Evolutionary conservation across 2,797 vertebrate species (phyloP).

Genomic region (Cirrhinus molitorella): DNA sequence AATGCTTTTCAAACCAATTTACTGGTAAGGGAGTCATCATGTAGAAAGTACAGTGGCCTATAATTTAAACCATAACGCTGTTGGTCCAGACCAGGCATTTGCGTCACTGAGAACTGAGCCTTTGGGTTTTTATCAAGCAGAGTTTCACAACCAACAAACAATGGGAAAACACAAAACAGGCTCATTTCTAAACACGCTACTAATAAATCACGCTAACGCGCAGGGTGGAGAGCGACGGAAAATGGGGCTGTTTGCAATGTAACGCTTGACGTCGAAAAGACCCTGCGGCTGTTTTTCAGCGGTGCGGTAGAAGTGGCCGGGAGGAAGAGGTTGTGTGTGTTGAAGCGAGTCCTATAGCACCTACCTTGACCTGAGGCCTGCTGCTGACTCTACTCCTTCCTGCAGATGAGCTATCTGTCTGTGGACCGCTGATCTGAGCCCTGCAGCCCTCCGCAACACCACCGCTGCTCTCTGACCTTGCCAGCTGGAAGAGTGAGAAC

Average conservation of each 20-base stretch:
- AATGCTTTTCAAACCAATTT: slow-evolving; percentile 66
- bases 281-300: slow-evolving; percentile 57
- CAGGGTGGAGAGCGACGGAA: slow-evolving; percentile 58
- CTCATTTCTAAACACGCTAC: slow-evolving; percentile 46
- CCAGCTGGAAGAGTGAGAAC: slow-evolving; percentile 59
- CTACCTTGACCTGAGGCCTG: slow-evolving; percentile 85
- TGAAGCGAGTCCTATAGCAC: slow-evolving; percentile 70
- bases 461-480: slow-evolving; percentile 65
- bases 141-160: slow-evolving; percentile 54
- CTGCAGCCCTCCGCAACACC: slow-evolving; percentile 65
- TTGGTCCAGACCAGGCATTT: slow-evolving; percentile 55
- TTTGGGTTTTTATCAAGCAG: slow-evolving; percentile 58
- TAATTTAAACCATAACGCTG: slow-evolving; percentile 65
- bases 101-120: slow-evolving; percentile 59
- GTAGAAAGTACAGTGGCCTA: slow-evolving; percentile 60
- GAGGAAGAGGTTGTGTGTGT: slow-evolving; percentile 75
- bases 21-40: slow-evolving; percentile 57
- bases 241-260: slow-evolving; percentile 63
- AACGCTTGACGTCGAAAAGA: slow-evolving; percentile 55
- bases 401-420: slow-evolving; percentile 65
- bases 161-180: slow-evolving; percentile 44
- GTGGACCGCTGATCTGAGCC: slow-evolving; percentile 68
- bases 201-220: slow-evolving; percentile 60
- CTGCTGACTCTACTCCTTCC: slow-evolving; percentile 63
- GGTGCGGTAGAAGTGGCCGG: slow-evolving; percentile 68